Percentiles rank a stretch among this genome's conserved stretches.
These are phyloP conservation scores for Ornithoptera priamus DNA, from an alignment of 2,888 invertebrate species.

Conservation along the genomic window DNA sequence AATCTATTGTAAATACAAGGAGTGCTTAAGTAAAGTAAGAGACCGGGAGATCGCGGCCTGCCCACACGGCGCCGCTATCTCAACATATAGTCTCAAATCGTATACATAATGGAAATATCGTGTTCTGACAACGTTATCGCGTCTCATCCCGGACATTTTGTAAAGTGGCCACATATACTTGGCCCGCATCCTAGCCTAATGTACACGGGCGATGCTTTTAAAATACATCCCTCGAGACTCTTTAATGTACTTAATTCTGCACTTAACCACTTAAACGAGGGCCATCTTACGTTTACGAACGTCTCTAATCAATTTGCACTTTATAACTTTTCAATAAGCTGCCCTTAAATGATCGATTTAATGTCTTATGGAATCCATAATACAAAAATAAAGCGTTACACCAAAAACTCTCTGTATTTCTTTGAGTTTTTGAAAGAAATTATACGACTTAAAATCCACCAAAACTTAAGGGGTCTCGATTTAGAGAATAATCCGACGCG, in stretches of 20 bases:
- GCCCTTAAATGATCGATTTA: constrained; percentile 15
- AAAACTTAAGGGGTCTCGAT: constrained; percentile 22
- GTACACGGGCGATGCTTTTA: constrained; percentile 50
- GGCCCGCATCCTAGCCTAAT: constrained; percentile 53
- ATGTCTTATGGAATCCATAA: constrained; percentile 18
- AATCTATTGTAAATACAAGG: constrained; percentile 47
- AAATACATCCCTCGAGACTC: constrained; percentile 54
- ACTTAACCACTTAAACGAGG: constrained; percentile 54
- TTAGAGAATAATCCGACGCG: constrained; percentile 30
- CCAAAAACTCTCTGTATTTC: constrained; percentile 9
- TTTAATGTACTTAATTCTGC: constrained; percentile 54
- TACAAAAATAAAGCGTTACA: constrained; percentile 31
- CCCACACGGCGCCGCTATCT: constrained; percentile 70
- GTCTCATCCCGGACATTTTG: constrained; percentile 78
- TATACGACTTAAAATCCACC: constrained; percentile 25
- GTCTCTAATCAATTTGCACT: constrained; percentile 34
- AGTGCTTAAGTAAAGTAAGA: constrained; percentile 44
- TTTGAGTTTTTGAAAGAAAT: constrained; percentile 16
- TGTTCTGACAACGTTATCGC: constrained; percentile 79
- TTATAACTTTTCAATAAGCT: constrained; percentile 23
- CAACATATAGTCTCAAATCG: constrained; percentile 79
- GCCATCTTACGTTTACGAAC: constrained; percentile 30
- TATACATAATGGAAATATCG: constrained; percentile 81
- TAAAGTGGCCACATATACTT: constrained; percentile 74
- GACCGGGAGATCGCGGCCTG: constrained; percentile 54